A percentile compares a stretch with the other conserved stretches of the same genome.
phyloP scores from a whole-genome alignment of 2,113 vertebrate species.

The Genyomyrus donnyi region DNA sequence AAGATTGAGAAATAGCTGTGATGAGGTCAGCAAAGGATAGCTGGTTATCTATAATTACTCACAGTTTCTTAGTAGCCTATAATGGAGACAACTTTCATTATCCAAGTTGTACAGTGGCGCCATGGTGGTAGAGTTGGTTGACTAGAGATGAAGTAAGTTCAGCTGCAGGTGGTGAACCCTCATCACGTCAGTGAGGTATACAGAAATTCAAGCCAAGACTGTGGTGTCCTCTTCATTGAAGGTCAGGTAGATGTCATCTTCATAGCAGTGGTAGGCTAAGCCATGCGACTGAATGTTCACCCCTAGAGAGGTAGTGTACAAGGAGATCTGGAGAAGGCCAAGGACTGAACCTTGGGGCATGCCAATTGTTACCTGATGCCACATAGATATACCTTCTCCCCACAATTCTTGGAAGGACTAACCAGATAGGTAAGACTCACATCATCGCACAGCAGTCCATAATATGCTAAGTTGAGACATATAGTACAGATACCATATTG shows the following conservation, averaged over 20 bases:
- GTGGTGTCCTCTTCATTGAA: neutral
- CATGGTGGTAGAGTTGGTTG: neutral
- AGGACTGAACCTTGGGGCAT: neutral
- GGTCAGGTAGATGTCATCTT: neutral
- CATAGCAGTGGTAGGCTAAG: neutral
- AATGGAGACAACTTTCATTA: neutral
- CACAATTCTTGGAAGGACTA: neutral
- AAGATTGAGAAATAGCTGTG: neutral
- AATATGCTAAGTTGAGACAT: neutral
- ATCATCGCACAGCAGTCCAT: neutral
- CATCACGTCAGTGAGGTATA: neutral
- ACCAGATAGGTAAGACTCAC: neutral
- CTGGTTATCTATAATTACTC: neutral
- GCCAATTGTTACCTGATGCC: neutral
- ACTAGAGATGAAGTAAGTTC: neutral
- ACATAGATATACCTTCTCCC: neutral
- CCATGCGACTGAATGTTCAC: neutral
- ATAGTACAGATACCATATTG: neutral
- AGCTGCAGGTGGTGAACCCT: neutral
- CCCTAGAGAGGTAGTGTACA: neutral
- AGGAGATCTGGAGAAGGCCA: neutral
- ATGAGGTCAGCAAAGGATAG: neutral
- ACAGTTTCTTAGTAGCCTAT: neutral
- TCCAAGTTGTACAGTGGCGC: neutral
- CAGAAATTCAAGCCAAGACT: neutral